Conservation (phyloP, 92 coral and sea anemone genomes). For the Ricordea florida region DNA sequence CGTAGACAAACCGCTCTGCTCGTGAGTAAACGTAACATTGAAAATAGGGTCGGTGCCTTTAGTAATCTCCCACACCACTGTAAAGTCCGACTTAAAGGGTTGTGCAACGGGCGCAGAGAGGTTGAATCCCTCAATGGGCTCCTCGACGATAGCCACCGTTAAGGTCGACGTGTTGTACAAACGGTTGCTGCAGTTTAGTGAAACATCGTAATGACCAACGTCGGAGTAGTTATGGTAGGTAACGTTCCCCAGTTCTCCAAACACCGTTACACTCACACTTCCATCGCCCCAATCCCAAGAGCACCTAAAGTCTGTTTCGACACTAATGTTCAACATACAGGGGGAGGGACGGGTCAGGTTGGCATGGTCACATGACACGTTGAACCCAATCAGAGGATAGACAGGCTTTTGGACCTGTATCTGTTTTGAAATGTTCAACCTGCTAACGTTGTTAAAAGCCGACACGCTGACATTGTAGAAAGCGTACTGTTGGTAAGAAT, state of each 20-base stretch:
- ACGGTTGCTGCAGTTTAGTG: slow-evolving; percentile 79
- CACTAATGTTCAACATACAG: slow-evolving; percentile 74
- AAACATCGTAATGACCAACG: slow-evolving; percentile 61
- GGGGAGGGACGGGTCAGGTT: slow-evolving; percentile 72
- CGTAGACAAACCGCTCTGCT: neutral
- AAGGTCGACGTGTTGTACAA: slow-evolving; percentile 64
- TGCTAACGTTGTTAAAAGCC: slow-evolving; percentile 81
- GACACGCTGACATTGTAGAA: slow-evolving; percentile 58
- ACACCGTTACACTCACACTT: slow-evolving; percentile 20
- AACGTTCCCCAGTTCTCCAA: slow-evolving; percentile 62
- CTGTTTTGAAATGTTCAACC: slow-evolving; percentile 33
- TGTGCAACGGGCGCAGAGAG: slow-evolving; percentile 51
- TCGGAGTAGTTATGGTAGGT: slow-evolving; percentile 58
- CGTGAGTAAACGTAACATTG: slow-evolving; percentile 50
- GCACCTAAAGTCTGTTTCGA: slow-evolving; percentile 86
- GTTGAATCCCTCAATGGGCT: slow-evolving; percentile 45
- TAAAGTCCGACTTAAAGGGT: slow-evolving; percentile 36
- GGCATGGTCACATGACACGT: slow-evolving; percentile 57
- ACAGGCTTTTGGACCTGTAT: slow-evolving; percentile 93
- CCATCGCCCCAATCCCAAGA: slow-evolving; percentile 82
- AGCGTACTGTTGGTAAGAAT: slow-evolving; percentile 50
- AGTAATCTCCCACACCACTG: slow-evolving; percentile 30
- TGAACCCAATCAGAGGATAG: slow-evolving; percentile 64
- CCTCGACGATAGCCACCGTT: slow-evolving; percentile 74
- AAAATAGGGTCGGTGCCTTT: slow-evolving; percentile 83